Base-by-base conservation (phyloP, 2,888 invertebrate genomes). In the Acrobasis suavella region DNA sequence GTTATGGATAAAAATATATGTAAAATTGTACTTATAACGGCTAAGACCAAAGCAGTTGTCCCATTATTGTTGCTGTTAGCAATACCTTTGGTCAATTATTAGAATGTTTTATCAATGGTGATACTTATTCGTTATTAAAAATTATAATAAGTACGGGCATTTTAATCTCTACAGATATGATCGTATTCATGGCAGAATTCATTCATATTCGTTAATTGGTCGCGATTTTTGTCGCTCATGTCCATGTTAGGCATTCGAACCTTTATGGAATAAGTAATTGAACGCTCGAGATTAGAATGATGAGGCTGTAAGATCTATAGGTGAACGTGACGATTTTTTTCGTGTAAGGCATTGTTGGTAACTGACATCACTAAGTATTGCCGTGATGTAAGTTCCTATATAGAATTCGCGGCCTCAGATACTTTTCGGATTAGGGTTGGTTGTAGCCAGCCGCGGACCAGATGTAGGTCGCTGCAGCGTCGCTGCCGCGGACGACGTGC, bases 1-100 rank as follows among this genome's bases (percentile, higher is more conserved):
- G 74, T 78, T 76, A 70, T 64, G 69, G 75, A 75, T 78, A 70
- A 79, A 80, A 72, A 78, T 84, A 77, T 85, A 79, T 80, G 80
- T 84, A 80, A 81, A 81, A 78, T 77, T 83, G 87, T 89, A 87
- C 87, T 86, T 87, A 85, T 82, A 78, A 82, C 78, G 82, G 82
- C 81, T 87, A 80, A 86, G 89, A 88, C 89, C 90, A 88, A 89
- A 89, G 89, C 82, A 77, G 80, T 86, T 83, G 78, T 86, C 80
- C 81, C 72, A 83, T 77, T 83, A 83, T 82, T 82, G 82, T 89
- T 87, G 89, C 87, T 85, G 80, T 81, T 89, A 86, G 89, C 90
- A 88, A 89, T 87, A 90, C 74, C 85, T 91, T 91, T 91, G 90
- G 92, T 92, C 91, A 91, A 92, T 92, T 92, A 92, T 85, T 91